Evolutionary conservation across 1,140 invertebrate species (phyloP), one percentile per base, ranked within the genome.

Genomic region (Drosophila pruinosa): DNA sequence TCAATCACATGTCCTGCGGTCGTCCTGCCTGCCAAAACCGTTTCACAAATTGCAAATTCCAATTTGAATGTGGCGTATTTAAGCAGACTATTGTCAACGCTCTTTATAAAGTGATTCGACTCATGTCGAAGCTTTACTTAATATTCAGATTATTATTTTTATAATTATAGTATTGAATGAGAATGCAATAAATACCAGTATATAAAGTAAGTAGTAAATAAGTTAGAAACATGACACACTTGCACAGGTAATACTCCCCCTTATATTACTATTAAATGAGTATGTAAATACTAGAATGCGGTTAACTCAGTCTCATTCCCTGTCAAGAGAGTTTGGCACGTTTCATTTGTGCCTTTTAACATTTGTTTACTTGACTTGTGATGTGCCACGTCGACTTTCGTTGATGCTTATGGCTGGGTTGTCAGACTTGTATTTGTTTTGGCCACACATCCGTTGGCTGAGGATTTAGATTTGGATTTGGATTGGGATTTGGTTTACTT

Each of bases 21-120:
- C n/a, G n/a, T n/a, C n/a, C n/a, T 62, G 72, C 47, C 78, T 34
- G 31, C 31, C 31, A 34, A 70, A 56, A 34, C 72, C 61, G 68
- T 56, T 73, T 81, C 74, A 61, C 75, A 82, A 82, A 82, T 75
- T 78, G 65, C 75, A 82, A 82, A 82, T 75, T 78, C 79, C 71
- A 62, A 62, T 78, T 82, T 78, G 50, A 82, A 78, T 72, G 58
- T 59, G 72, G n/a, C 65, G 77, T 70, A 73, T 81, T 81, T 69
- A 4, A 12, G 72, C 61, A 58, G 15, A 26, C 38, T 56, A 15
- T 22, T 14, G 6, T 10, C 14, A 14, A 26, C 12, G 43, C 43
- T 5, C 21, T 14, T 14, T 24, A 21, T 21, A 10, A 19, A 41
- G 15, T 39, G 17, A 39, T 34, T 10, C 31, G n/a, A 34, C 31